phyloP scores from a whole-genome alignment of 2,797 vertebrate species.

The Neosilurus hyrtlii region DNA sequence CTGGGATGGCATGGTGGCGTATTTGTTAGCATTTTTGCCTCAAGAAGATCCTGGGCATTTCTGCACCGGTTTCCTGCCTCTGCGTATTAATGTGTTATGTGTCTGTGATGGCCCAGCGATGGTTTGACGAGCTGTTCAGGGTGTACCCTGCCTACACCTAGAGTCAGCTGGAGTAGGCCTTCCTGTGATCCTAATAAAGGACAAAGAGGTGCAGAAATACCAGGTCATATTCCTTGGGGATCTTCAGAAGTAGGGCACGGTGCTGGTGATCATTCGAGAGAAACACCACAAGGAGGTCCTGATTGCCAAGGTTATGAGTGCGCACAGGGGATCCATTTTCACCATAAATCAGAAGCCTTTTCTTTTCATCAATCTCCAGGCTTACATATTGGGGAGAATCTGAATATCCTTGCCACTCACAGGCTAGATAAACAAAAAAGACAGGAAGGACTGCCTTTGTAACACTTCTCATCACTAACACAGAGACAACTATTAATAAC shows the following conservation, averaged over 20 bases:
- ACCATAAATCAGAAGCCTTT: slow-evolving; percentile 77
- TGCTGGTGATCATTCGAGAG: slow-evolving; percentile 78
- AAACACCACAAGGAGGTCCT: slow-evolving; percentile 72
- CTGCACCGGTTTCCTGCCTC: too few species aligned
- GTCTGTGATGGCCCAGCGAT: too few species aligned
- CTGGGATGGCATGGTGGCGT: slow-evolving; percentile 19
- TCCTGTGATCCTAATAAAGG: too few species aligned
- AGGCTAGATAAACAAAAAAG: slow-evolving; percentile 66
- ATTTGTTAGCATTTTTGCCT: too few species aligned
- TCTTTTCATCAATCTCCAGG: slow-evolving; percentile 76
- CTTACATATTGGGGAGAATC: slow-evolving; percentile 70
- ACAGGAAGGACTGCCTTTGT: slow-evolving; percentile 9
- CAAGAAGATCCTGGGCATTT: too few species aligned
- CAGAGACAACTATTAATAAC: not conserved
- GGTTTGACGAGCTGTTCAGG: too few species aligned
- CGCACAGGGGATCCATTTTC: slow-evolving; percentile 71
- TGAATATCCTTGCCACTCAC: slow-evolving; percentile 85
- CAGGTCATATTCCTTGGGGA: slow-evolving; percentile 90
- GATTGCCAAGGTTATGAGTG: slow-evolving; percentile 72
- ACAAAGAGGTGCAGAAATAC: slow-evolving; percentile 58
- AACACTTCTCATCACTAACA: not conserved
- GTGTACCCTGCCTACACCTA: too few species aligned
- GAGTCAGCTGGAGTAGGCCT: too few species aligned
- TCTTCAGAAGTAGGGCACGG: slow-evolving; percentile 81
- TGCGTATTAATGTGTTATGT: too few species aligned